Evolutionary conservation across 2,113 vertebrate species (phyloP).

Genomic region (Ranitomeya variabilis): DNA sequence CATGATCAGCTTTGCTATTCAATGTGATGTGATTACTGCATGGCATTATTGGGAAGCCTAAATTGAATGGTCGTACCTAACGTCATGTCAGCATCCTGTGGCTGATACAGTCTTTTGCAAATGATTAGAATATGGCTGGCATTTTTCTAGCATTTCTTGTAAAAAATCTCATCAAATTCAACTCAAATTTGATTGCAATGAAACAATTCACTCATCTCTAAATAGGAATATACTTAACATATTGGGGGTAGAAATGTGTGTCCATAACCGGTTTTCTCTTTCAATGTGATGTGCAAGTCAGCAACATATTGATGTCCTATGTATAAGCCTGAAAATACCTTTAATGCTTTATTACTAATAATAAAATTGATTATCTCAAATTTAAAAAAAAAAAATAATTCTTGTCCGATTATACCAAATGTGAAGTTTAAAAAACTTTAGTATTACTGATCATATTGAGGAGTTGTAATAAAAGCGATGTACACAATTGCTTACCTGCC

Average conservation of each 20-base stretch:
- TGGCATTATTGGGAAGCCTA: no score
- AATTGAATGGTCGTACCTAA: no score
- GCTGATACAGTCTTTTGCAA: no score
- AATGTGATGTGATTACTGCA: no score
- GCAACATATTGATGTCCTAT: neutral
- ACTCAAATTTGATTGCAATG: no score
- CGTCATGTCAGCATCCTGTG: no score
- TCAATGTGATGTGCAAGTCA: neutral
- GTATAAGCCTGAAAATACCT: neutral
- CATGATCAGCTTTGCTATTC: no score
- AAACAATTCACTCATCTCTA: no score
- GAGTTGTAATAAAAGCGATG: neutral
- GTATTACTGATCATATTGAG: neutral
- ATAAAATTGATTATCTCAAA: neutral
- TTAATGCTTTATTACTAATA: no score
- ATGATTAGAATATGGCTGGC: no score
- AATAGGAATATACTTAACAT: neutral
- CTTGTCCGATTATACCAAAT: neutral
- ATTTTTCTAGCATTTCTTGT: no score
- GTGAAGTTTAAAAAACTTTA: neutral
- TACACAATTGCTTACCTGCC: conserved; percentile 78
- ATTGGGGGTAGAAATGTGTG: neutral
- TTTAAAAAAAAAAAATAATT: neutral
- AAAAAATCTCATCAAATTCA: no score
- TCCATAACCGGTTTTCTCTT: neutral